These are phyloP conservation scores for Dendrophyllia cribrosa DNA, from an alignment of 64 coral and sea anemone genomes.

Conservation along the genomic window DNA sequence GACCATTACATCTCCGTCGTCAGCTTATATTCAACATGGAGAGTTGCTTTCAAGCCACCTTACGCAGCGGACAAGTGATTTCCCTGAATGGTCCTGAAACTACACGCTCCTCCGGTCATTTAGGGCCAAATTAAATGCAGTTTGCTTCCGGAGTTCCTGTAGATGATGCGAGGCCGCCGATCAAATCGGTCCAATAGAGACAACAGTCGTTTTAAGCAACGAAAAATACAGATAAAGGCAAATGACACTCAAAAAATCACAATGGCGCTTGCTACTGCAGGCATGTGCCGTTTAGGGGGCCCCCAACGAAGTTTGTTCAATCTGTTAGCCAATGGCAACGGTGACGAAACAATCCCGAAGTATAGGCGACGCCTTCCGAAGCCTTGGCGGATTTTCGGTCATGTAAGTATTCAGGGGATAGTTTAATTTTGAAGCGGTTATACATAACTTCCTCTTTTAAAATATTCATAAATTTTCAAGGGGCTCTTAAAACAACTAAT, in stretches of 20 bases:
- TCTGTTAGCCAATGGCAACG: slow-evolving; percentile 98
- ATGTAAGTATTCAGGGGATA: background rate
- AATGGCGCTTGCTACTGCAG: slow-evolving; percentile 98
- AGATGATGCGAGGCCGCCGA: slow-evolving; percentile 39
- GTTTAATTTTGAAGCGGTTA: background rate
- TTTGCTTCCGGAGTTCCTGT: slow-evolving; percentile 36
- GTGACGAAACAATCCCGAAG: slow-evolving; percentile 88
- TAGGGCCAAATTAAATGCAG: slow-evolving; percentile 70
- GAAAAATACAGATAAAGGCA: slow-evolving; percentile 56
- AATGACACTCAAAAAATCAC: slow-evolving; percentile 97
- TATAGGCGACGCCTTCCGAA: slow-evolving; percentile 60
- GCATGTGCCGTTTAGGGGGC: slow-evolving; percentile 92
- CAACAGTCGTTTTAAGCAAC: slow-evolving; percentile 58
- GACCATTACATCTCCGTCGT: slow-evolving; percentile 90
- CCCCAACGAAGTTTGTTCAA: slow-evolving; percentile 99
- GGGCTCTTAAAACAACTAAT: background rate
- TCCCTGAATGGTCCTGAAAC: slow-evolving; percentile 84
- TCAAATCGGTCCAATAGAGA: slow-evolving; percentile 33
- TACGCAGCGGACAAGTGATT: slow-evolving; percentile 84
- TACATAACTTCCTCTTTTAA: too few relatives aligned
- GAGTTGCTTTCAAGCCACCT: slow-evolving; percentile 89
- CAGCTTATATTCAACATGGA: slow-evolving; percentile 94
- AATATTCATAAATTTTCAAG: too few relatives aligned
- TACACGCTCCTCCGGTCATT: slow-evolving; percentile 88
- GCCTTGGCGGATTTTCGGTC: background rate